phyloP scores from a whole-genome alignment of 2,113 vertebrate genomes.

The Corydoras maculifer region DNA sequence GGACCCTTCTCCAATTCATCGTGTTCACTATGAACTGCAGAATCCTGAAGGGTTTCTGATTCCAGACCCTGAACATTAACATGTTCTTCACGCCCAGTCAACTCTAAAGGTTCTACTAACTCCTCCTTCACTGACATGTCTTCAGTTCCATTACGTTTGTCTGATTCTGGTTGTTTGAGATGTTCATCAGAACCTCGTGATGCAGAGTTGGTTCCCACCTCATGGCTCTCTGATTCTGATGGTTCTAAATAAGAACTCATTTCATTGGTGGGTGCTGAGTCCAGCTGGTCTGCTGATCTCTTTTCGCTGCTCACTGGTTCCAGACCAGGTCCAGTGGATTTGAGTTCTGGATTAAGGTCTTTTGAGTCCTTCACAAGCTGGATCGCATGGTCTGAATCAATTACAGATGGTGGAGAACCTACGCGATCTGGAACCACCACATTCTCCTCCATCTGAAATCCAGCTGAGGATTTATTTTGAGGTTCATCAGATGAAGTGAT shows the following conservation, averaged over 20 bases:
- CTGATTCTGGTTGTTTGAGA: neutral
- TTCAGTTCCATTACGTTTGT: neutral
- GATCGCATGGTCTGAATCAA: neutral
- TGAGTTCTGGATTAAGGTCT: conserved; percentile 1
- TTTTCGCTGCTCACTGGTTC: conserved; percentile 7
- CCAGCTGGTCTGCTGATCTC: neutral
- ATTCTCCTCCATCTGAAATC: too few relatives aligned
- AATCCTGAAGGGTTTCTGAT: neutral
- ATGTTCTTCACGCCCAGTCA: neutral
- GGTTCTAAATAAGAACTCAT: neutral
- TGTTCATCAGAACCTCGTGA: too few relatives aligned
- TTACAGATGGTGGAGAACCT: too few relatives aligned
- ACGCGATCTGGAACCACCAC: too few relatives aligned
- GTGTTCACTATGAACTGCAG: neutral
- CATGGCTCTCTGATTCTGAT: neutral
- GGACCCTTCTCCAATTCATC: neutral
- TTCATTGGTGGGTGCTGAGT: conserved; percentile 10
- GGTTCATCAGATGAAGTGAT: too few relatives aligned
- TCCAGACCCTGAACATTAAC: conserved; percentile 16
- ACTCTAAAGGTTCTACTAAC: neutral
- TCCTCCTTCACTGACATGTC: too few relatives aligned
- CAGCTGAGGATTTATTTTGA: too few relatives aligned
- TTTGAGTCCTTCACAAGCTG: neutral
- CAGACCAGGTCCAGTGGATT: neutral
- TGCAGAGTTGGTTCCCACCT: too few relatives aligned